Percentiles rank a stretch among this genome's conserved stretches.
Evolutionary conservation across 2,888 invertebrate genomes (phyloP).

Genomic region (Mimas tiliae): DNA sequence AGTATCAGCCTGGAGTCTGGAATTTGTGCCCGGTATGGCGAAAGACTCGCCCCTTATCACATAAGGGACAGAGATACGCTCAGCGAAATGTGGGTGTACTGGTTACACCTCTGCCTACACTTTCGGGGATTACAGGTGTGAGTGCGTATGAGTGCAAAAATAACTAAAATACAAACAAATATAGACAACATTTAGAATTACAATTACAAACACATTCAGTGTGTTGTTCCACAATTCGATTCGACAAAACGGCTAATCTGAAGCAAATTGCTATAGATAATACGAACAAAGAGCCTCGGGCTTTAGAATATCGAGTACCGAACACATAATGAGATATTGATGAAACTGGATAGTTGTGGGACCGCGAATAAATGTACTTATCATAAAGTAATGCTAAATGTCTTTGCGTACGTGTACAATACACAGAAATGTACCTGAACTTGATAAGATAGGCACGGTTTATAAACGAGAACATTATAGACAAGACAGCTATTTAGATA

Average conservation of each 20-base stretch:
- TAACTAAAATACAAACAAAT: neutral
- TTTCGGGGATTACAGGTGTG: too few species aligned
- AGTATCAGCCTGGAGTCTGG: too few species aligned
- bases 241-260: slow-evolving; percentile 17
- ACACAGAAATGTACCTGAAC: neutral
- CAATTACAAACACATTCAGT: neutral
- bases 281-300: slow-evolving; percentile 17
- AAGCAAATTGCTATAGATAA: slow-evolving; percentile 17
- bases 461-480: neutral
- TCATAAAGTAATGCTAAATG: neutral
- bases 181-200: neutral
- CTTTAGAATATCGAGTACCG: slow-evolving; percentile 4
- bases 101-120: too few species aligned
- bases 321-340: slow-evolving; percentile 16
- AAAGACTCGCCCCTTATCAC: too few species aligned
- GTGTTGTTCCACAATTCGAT: slow-evolving; percentile 2
- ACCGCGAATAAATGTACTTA: neutral
- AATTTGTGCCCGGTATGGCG: too few species aligned
- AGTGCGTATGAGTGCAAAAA: too few species aligned
- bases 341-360: slow-evolving; percentile 10
- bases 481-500: neutral
- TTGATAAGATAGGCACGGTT: slow-evolving; percentile 1
- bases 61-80: too few species aligned
- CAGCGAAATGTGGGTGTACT: too few species aligned
- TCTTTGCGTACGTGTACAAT: slow-evolving; percentile 6